phyloP scores from a whole-genome alignment of 2,797 vertebrate species.

The Crenichthys baileyi region DNA sequence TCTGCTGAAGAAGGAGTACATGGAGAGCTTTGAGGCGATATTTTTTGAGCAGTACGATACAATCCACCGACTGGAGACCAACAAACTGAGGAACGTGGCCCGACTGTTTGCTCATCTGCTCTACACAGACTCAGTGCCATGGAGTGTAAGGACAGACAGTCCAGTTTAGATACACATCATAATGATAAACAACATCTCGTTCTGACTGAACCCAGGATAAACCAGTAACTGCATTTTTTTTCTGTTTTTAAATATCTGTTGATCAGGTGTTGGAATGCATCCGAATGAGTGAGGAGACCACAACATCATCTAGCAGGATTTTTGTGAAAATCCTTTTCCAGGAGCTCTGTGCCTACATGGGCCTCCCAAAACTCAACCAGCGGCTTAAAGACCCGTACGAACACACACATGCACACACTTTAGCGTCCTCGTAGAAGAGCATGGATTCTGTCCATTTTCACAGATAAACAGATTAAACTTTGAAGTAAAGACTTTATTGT shows the following conservation, averaged over 20 bases:
- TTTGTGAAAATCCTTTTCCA: conserved; percentile 99
- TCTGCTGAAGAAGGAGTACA: conserved; percentile 96
- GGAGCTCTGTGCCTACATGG: conserved; percentile 98
- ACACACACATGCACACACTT: conserved; percentile 2
- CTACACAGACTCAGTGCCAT: conserved; percentile 96
- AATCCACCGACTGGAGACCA: conserved; percentile 97
- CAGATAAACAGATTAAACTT: not conserved
- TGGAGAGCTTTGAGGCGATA: conserved; percentile 97
- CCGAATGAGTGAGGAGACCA: conserved; percentile 95
- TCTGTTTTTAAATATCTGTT: conserved; percentile 32
- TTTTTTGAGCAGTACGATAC: conserved; percentile 97
- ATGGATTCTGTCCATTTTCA: not conserved
- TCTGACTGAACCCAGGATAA: not conserved
- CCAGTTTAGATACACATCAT: conserved; percentile 4
- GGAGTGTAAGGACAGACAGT: conserved; percentile 87
- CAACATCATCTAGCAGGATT: conserved; percentile 96
- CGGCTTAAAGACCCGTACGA: conserved; percentile 93
- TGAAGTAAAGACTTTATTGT: not conserved
- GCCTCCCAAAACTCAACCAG: conserved; percentile 94
- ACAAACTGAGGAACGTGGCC: conserved; percentile 97
- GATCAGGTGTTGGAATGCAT: conserved; percentile 93
- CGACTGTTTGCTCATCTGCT: conserved; percentile 97
- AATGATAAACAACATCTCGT: not conserved
- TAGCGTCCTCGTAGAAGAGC: not conserved
- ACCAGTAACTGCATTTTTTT: not conserved